phyloP scores from a whole-genome alignment of 30 jellyfish, hydroid and myxozoan genomes.

The Catostylus mosaicus region DNA sequence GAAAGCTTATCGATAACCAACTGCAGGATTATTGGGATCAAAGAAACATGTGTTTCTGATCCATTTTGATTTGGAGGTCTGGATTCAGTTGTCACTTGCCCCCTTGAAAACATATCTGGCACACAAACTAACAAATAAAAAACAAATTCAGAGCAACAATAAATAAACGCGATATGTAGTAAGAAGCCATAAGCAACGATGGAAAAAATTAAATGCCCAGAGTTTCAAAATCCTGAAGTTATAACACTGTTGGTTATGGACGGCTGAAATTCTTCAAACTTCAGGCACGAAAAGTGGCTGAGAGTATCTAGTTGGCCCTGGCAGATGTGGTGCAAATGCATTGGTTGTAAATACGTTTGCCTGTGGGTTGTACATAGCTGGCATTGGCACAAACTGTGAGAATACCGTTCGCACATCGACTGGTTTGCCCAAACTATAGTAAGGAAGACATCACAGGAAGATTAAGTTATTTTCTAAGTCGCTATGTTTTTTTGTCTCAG shows the following conservation, averaged over 20 bases:
- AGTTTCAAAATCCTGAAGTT: not conserved
- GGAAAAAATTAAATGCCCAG: not conserved
- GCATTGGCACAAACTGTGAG: constrained; percentile 8
- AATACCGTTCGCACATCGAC: constrained; percentile 16
- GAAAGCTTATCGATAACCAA: no score
- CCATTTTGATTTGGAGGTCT: no score
- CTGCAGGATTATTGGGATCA: no score
- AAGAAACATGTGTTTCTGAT: no score
- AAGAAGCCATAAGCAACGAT: constrained; percentile 6
- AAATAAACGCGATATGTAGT: not conserved
- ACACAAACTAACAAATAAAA: no score
- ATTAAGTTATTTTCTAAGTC: constrained; percentile 30
- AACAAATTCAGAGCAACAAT: not conserved
- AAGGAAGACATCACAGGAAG: constrained; percentile 41
- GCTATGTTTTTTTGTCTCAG: not conserved
- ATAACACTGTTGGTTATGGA: not conserved
- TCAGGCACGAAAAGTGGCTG: constrained; percentile 8
- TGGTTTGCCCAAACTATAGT: constrained; percentile 18
- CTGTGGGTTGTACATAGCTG: not conserved
- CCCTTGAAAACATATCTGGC: no score
- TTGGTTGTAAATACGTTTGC: not conserved
- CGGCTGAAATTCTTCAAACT: not conserved
- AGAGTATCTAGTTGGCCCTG: constrained; percentile 8
- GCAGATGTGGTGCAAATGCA: not conserved
- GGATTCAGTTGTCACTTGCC: no score